Conservation (phyloP, 2,888 invertebrate species). For the Tanytarsus gracilentus region DNA sequence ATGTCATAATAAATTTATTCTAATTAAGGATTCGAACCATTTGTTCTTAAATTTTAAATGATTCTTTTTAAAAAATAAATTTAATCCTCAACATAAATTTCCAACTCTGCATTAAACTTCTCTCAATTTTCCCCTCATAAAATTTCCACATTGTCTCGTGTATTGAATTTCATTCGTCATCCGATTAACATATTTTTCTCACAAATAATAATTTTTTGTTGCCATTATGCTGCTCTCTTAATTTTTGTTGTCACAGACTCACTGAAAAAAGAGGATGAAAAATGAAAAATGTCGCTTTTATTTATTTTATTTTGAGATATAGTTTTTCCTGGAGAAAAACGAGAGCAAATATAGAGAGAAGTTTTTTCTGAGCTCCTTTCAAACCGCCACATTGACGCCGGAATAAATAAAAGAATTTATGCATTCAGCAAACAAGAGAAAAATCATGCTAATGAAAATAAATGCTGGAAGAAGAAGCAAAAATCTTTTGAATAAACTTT, state of each 20-base stretch:
- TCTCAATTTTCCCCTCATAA: background rate
- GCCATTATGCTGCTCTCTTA: background rate
- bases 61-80: too few species aligned
- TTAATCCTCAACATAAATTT: too few species aligned
- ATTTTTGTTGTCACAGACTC: background rate
- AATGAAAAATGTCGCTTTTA: constrained; percentile 22
- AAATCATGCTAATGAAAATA: constrained; percentile 21
- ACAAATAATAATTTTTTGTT: constrained; percentile 11
- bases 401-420: constrained; percentile 18
- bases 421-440: constrained; percentile 3
- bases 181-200: constrained; percentile 21
- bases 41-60: too few species aligned
- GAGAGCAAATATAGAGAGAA: background rate
- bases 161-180: constrained; percentile 12
- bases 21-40: too few species aligned
- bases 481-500: constrained; percentile 17
- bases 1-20: too few species aligned
- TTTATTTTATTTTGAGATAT: constrained; percentile 18
- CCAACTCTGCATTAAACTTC: background rate
- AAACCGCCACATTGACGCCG: constrained; percentile 15
- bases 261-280: background rate
- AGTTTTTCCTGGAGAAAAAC: constrained; percentile 23
- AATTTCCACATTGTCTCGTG: background rate
- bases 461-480: background rate
- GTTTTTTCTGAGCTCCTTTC: background rate